Conservation (phyloP, 2,113 vertebrate genomes). For the Micromys minutus region DNA sequence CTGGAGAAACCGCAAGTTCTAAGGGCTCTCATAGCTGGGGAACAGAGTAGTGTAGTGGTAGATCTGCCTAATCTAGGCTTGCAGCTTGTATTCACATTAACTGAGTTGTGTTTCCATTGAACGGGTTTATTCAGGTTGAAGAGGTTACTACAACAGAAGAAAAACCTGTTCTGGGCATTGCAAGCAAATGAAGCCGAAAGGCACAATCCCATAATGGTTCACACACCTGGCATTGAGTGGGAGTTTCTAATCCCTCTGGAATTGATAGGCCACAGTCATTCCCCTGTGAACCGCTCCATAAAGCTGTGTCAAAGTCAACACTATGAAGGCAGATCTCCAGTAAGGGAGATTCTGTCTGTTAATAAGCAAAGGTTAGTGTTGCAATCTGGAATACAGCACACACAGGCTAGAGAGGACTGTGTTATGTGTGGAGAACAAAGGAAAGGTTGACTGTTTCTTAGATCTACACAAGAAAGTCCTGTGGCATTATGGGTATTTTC, state of each 20-base stretch:
- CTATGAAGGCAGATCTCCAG: background rate
- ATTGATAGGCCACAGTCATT: background rate
- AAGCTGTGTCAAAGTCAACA: background rate
- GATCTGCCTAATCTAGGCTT: too few species aligned
- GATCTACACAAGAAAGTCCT: background rate
- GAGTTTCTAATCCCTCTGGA: background rate
- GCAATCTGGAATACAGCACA: background rate
- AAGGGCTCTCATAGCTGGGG: too few species aligned
- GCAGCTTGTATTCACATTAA: too few species aligned
- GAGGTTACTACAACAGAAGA: too few species aligned
- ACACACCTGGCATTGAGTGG: background rate
- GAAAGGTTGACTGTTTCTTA: background rate
- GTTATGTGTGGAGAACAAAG: background rate
- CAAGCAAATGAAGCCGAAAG: background rate
- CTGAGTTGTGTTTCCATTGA: too few species aligned
- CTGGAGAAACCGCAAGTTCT: too few species aligned
- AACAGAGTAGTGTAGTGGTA: too few species aligned
- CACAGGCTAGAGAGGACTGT: background rate
- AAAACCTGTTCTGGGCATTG: background rate
- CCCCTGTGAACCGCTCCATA: background rate
- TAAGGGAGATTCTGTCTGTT: background rate
- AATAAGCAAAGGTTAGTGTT: background rate
- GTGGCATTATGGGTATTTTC: background rate
- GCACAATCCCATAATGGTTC: background rate
- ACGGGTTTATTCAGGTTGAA: too few species aligned